These are phyloP conservation scores for Drosophila cognata DNA, from an alignment of 2,888 invertebrate genomes.

Conservation along the genomic window DNA sequence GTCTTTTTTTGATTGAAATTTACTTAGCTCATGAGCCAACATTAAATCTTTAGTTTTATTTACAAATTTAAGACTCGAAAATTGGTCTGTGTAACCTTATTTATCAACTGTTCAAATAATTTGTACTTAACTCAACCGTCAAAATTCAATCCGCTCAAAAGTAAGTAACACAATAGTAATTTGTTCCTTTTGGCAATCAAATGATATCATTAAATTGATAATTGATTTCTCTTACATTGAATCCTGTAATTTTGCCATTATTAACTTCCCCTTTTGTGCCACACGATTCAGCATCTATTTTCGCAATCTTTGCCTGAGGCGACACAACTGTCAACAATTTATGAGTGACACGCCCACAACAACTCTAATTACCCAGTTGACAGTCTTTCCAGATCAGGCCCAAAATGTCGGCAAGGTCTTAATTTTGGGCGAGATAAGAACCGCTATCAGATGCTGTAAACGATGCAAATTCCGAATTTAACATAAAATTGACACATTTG, in stretches of 20 bases:
- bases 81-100: background rate
- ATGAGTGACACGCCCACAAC: constrained; percentile 44
- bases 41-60: background rate
- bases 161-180: background rate
- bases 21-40: background rate
- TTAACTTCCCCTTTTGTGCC: constrained; percentile 10
- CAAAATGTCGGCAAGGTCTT: constrained; percentile 5
- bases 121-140: background rate
- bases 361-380: constrained; percentile 61
- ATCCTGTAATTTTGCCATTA: background rate
- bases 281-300: constrained; percentile 11
- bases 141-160: background rate
- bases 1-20: background rate
- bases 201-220: background rate
- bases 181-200: background rate
- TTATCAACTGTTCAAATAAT: background rate
- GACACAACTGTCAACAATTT: constrained; percentile 67
- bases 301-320: constrained; percentile 45
- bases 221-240: background rate
- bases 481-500: constrained; percentile 73
- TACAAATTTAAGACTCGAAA: background rate
- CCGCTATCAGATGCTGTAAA: constrained; percentile 46
- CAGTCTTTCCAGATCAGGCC: background rate
- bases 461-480: constrained; percentile 61
- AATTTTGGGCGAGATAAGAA: constrained; percentile 27